Evolutionary conservation across 2,797 vertebrate species (phyloP), one percentile per base, ranked within the genome.

Genomic region (Manis pentadactyla): DNA sequence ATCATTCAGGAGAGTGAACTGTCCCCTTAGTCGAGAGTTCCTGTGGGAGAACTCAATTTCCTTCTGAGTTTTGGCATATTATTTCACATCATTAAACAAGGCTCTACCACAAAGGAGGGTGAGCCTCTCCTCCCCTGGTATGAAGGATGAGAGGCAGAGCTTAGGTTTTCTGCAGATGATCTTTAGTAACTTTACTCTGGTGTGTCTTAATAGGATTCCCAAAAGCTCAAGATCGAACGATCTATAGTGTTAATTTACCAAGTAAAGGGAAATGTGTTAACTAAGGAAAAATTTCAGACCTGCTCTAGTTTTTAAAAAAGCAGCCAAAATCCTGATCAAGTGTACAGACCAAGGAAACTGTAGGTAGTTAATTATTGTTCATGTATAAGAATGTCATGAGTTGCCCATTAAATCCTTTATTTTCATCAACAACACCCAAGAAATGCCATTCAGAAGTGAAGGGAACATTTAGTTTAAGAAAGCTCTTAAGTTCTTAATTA

Each of bases 401-500:
- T 83, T 90, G 64, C 37, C 39, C 5, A 1, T 0, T 0, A 39
- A 87, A 57, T 79, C 46, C 69, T 61, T 81, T 51, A 51, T 83
- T 73, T 90, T 55, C 55, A 68, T 59, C 85, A 64, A 14, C 31
- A 75, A 83, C 68, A 91, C 75, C 57, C 69, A 83, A 90, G 68
- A 93, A 88, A 75, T 85, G 39, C 46, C 73, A 87, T 57, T 69
- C 66, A 93, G 81, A 78, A 94, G 94, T 18, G 77, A 81, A 91
- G 15, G 75, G 79, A 75, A 73, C 78, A n/a, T 81, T 96, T 87
- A 42, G 81, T 90, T 81, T 90, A 92, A 86, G 77, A 83, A 94
- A 92, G 53, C 37, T 78, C 68, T 93, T 63, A 86, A 90, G 91
- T 89, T 85, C 92, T 83, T 88, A 86, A 97, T 97, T 92, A 86